Evolutionary conservation across 1,140 invertebrate species (phyloP).

Genomic region (Drosophila subpulchrella): DNA sequence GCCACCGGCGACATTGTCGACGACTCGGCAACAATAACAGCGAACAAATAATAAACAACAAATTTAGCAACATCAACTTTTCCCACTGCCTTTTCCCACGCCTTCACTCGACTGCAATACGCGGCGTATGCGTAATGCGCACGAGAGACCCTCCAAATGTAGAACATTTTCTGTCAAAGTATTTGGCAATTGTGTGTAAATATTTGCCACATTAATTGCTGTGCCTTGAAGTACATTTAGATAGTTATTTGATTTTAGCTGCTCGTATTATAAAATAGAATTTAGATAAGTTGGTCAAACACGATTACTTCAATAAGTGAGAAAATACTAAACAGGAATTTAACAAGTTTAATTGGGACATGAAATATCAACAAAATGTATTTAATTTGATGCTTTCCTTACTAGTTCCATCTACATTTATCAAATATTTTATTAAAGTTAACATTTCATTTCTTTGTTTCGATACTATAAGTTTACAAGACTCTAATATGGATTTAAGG

Average conservation of each 20-base stretch:
- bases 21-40: slow-evolving; percentile 55
- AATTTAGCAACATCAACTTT: slow-evolving; percentile 60
- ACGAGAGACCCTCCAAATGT: neutral
- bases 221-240: neutral
- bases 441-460: no score
- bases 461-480: no score
- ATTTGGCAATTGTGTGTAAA: slow-evolving; percentile 1
- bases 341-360: neutral
- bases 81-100: neutral
- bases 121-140: slow-evolving; percentile 57
- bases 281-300: neutral
- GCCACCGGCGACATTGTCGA: slow-evolving; percentile 42
- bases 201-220: slow-evolving; percentile 11
- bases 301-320: neutral
- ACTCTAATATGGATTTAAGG: no score
- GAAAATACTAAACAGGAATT: neutral
- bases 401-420: no score
- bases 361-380: no score
- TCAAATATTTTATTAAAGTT: neutral
- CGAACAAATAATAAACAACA: slow-evolving; percentile 60
- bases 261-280: neutral
- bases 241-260: neutral
- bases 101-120: slow-evolving; percentile 26
- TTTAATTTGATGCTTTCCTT: no score
- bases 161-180: neutral